Evolutionary conservation across 2,888 invertebrate species (phyloP), one percentile per base, ranked within the genome.

Genomic region (Drosophila meridiana): DNA sequence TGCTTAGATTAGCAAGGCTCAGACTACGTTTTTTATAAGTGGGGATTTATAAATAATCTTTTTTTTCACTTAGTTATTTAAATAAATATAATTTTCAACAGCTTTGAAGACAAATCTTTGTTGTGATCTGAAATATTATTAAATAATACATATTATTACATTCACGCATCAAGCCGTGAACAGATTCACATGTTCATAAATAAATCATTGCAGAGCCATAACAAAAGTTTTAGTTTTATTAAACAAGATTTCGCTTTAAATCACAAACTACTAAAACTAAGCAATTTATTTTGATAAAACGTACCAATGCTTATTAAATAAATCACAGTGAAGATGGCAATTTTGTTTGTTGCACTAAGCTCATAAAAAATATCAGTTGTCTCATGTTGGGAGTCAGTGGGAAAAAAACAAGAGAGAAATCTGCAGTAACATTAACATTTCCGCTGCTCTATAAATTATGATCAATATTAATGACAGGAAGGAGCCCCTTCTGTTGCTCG

Each of bases 371-470:
- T 45, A n/a, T 45, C 13, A 47, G 45, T 36, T 45, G 43, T 28
- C 43, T 61, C 50, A 47, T 30, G 45, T n/a, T 7, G 1, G 3
- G 8, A 52, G 52, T 20, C 26, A 34, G 28, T 40, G 65, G 34
- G 28, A 11, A n/a, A 38, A 14, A 5, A 13, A 36, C 9, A 36
- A 9, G 11, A 48, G 32, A 43, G 48, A 42, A 69, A 58, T 66
- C 66, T 64, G 56, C 28, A 56, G 47, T 55, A 40, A 38, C 48
- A 72, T 70, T 63, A 70, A 73, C 61, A 65, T 74, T 69, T 68
- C 75, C 73, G 70, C 52, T 67, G 61, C 52, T 30, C 60, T 48
- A 73, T 73, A 73, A 82, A 71, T 74, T 71, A 72, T 72, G 59
- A 68, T 57, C 65, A 70, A 74, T 77, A 65, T 58, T 71, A 75